These are phyloP conservation scores for Vireo griseus DNA, from an alignment of 2,797 vertebrate genomes.

Conservation along the genomic window DNA sequence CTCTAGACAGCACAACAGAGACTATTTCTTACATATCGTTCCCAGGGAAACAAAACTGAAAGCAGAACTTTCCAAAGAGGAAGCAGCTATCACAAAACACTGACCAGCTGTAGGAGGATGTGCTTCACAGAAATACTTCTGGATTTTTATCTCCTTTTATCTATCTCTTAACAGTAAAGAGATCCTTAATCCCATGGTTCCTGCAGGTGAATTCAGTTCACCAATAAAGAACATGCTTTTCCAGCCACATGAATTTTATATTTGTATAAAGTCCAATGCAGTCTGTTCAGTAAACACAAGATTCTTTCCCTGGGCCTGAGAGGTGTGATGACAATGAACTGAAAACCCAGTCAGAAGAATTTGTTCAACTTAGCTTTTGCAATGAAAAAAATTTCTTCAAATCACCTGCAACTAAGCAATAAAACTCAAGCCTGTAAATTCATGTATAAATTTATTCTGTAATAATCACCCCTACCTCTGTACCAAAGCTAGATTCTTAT, in stretches of 20 bases:
- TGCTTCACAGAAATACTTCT: not conserved
- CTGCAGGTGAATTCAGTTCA: not conserved
- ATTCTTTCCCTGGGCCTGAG: not conserved
- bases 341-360: not conserved
- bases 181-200: not conserved
- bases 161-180: not conserved
- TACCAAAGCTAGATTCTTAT: not conserved
- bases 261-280: not conserved
- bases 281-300: not conserved
- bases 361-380: not conserved
- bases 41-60: conserved; percentile 45
- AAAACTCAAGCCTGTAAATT: not conserved
- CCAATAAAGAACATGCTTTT: not conserved
- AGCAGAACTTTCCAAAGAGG: conserved; percentile 46
- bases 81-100: not conserved
- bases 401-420: not conserved
- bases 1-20: conserved; percentile 16
- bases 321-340: not conserved
- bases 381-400: not conserved
- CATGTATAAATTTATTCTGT: not conserved
- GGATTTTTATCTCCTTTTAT: not conserved
- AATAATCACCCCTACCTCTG: not conserved
- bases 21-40: conserved; percentile 22
- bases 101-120: conserved; percentile 4
- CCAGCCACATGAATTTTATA: not conserved